Percentiles rank a stretch among this genome's conserved stretches.
phyloP scores from a whole-genome alignment of 2,797 vertebrate genomes.

The Valencia hispanica region DNA sequence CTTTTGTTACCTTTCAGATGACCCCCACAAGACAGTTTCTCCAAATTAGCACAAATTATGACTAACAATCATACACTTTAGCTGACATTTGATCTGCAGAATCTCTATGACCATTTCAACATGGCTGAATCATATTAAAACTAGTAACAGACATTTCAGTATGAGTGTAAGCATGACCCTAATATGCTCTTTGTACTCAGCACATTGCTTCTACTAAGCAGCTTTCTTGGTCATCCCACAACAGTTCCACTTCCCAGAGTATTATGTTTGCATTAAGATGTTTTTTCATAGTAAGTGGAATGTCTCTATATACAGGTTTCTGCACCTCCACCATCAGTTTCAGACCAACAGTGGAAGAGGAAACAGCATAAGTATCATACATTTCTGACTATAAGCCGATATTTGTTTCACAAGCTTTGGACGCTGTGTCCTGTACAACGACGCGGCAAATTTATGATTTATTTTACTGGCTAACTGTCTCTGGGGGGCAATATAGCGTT shows the following conservation, averaged over 20 bases:
- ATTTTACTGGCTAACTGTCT: no score
- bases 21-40: slow-evolving; percentile 34
- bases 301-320: neutral
- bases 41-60: neutral
- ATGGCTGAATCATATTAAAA: neutral
- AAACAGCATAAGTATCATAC: no score
- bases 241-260: neutral
- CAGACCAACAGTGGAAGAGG: neutral
- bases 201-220: neutral
- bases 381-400: no score
- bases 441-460: no score
- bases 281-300: neutral
- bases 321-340: neutral
- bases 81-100: neutral
- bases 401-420: no score
- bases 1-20: slow-evolving; percentile 35
- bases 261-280: neutral
- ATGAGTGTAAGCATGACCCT: neutral
- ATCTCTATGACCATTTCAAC: neutral
- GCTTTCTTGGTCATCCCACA: neutral
- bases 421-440: no score
- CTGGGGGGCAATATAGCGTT: no score
- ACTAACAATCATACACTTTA: neutral
- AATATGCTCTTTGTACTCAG: neutral
- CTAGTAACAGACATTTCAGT: neutral